Evolutionary conservation across 2,888 invertebrate species (phyloP).

Genomic region (Lamproptera curius): DNA sequence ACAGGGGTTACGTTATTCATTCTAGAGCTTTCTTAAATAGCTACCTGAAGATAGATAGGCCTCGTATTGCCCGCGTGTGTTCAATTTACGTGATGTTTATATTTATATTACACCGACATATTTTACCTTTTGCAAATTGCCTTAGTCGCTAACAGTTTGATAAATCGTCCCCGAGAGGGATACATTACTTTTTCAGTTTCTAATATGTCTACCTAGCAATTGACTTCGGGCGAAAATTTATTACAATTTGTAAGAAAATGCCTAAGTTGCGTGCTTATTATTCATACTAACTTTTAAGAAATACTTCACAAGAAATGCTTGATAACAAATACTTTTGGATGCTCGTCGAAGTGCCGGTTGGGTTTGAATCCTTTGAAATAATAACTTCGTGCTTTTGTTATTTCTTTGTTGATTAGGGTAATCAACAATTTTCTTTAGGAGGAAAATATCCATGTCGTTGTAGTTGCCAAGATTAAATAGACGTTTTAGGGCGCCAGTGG

Average conservation of each 20-base stretch:
- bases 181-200: slow-evolving; percentile 4
- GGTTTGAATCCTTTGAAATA: neutral
- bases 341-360: neutral
- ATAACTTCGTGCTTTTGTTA: too few relatives aligned
- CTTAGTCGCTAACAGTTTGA: slow-evolving; percentile 8
- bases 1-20: slow-evolving; percentile 2
- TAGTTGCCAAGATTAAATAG: too few relatives aligned
- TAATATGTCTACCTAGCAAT: neutral
- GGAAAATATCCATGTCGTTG: too few relatives aligned
- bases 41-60: slow-evolving; percentile 9
- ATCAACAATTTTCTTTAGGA: too few relatives aligned
- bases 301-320: neutral
- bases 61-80: neutral
- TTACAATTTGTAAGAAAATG: neutral
- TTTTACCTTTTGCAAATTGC: slow-evolving; percentile 17
- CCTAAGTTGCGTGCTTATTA: neutral
- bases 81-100: slow-evolving; percentile 9
- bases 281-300: neutral
- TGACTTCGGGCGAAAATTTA: neutral
- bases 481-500: too few relatives aligned
- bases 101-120: slow-evolving; percentile 4
- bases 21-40: slow-evolving; percentile 12
- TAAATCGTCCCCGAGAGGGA: slow-evolving; percentile 11
- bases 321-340: neutral
- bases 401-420: too few relatives aligned